These are phyloP conservation scores for Indicator indicator DNA, from an alignment of 2,113 vertebrate genomes.

Conservation along the genomic window DNA sequence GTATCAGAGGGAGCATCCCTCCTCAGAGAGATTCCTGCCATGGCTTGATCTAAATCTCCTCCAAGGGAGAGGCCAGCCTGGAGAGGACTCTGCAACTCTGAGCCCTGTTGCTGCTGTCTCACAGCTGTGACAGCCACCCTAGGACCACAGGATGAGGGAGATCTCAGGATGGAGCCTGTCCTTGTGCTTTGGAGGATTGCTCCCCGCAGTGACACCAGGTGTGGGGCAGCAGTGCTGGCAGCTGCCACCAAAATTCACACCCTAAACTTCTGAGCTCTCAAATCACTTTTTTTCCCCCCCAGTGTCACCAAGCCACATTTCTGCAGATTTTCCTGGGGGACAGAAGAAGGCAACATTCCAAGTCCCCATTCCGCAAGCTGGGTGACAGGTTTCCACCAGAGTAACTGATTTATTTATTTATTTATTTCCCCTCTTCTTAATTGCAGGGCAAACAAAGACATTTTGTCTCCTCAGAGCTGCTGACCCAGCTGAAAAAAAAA, in stretches of 20 bases:
- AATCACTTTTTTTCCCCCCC: neutral
- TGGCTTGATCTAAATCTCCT: too few species aligned
- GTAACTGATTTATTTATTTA: neutral
- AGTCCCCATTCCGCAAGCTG: neutral
- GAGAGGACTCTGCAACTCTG: too few species aligned
- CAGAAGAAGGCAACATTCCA: neutral
- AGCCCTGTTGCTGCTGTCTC: too few species aligned
- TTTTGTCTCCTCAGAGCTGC: conserved; percentile 4
- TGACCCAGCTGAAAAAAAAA: neutral
- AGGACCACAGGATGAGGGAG: too few species aligned
- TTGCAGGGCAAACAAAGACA: neutral
- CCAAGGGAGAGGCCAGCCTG: too few species aligned
- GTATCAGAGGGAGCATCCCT: too few species aligned
- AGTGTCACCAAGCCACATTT: accelerated
- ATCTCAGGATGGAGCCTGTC: too few species aligned
- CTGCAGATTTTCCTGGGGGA: neutral
- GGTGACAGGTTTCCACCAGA: conserved; percentile 4
- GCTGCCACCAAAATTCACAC: neutral
- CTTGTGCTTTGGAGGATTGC: too few species aligned
- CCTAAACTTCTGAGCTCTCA: neutral
- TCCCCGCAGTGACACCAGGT: too few species aligned
- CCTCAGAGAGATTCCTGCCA: too few species aligned
- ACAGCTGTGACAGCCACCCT: too few species aligned
- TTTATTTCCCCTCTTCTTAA: neutral
- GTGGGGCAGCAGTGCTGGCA: neutral